A percentile compares a stretch with the other conserved stretches of the same genome.
phyloP scores from a whole-genome alignment of 2,797 vertebrate genomes.

The Acipenser oxyrinchus region DNA sequence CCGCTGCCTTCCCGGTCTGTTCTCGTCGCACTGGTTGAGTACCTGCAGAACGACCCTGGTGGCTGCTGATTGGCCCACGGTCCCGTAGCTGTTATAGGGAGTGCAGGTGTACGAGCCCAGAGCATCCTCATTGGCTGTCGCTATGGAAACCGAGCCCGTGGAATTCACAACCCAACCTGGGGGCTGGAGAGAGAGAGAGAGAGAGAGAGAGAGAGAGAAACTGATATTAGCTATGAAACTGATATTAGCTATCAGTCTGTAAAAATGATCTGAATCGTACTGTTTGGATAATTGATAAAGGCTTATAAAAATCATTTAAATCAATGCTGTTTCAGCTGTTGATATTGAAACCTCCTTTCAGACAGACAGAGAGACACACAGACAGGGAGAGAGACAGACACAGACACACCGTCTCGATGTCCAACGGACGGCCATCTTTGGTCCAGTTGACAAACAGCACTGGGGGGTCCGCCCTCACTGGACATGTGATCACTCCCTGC shows the following conservation, averaged over 20 bases:
- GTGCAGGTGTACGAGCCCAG: slow-evolving; percentile 85
- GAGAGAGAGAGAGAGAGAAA: neutral
- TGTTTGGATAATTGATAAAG: too few species aligned
- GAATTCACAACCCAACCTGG: slow-evolving; percentile 82
- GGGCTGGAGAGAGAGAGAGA: slow-evolving; percentile 45
- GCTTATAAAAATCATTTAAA: too few species aligned
- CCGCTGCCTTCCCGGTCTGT: neutral
- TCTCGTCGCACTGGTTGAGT: neutral
- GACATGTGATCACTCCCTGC: slow-evolving; percentile 70
- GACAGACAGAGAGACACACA: neutral
- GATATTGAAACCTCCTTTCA: neutral
- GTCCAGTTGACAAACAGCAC: slow-evolving; percentile 79
- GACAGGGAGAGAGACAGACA: slow-evolving; percentile 24
- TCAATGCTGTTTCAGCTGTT: slow-evolving; percentile 18
- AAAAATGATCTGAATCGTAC: too few species aligned
- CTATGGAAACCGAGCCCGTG: slow-evolving; percentile 77
- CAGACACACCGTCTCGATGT: slow-evolving; percentile 68
- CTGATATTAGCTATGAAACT: neutral
- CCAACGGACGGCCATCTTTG: slow-evolving; percentile 68
- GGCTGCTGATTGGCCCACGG: slow-evolving; percentile 73
- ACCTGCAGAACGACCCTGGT: slow-evolving; percentile 84
- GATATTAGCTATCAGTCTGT: too few species aligned
- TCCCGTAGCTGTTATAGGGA: slow-evolving; percentile 88
- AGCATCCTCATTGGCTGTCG: slow-evolving; percentile 80
- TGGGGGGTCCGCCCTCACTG: slow-evolving; percentile 65